These are phyloP conservation scores for Carduelis carduelis DNA, from an alignment of 2,797 vertebrate genomes.

Conservation along the genomic window DNA sequence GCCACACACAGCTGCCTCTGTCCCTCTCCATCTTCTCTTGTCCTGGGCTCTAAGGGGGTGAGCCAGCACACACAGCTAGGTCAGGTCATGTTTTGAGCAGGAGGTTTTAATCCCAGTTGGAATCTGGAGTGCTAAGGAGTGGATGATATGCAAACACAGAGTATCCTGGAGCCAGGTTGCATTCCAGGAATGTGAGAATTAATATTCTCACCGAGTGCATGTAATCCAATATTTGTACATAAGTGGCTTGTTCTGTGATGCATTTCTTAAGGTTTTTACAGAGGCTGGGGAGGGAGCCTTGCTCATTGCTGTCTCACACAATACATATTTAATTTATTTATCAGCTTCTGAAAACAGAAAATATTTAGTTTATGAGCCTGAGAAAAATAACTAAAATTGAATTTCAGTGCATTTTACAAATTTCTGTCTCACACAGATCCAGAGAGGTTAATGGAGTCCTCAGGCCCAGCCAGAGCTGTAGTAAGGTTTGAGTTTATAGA, in stretches of 20 bases:
- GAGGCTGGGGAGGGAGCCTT: neutral
- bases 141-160: neutral
- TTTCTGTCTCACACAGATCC: neutral
- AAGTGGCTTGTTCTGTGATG: neutral
- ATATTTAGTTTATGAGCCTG: neutral
- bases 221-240: neutral
- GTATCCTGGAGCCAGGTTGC: neutral
- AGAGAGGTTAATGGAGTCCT: neutral
- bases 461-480: neutral
- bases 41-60: fast-evolving
- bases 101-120: neutral
- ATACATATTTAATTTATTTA: neutral
- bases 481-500: constrained; percentile 1
- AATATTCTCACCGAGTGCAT: neutral
- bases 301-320: neutral
- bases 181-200: neutral
- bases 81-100: neutral
- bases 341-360: neutral
- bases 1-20: neutral
- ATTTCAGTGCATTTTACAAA: neutral
- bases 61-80: neutral
- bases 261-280: neutral
- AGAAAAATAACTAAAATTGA: neutral
- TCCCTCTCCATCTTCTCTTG: neutral
- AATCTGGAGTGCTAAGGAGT: neutral